These are phyloP conservation scores for Bolinopsis microptera DNA, from an alignment of 37 sponge, comb jelly and placozoan species.

Conservation along the genomic window DNA sequence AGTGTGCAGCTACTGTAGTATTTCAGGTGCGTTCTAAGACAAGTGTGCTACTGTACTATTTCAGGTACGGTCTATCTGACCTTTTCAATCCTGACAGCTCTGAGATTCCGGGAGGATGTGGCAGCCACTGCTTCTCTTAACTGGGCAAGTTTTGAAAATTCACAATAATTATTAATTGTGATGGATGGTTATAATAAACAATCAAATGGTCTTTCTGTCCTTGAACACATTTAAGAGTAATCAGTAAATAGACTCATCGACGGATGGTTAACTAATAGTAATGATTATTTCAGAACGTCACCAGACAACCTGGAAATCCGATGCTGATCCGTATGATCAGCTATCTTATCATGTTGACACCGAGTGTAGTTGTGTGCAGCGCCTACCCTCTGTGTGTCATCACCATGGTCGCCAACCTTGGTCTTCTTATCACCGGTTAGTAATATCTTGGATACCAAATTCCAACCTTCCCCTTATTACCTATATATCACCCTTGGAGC, in stretches of 20 bases:
- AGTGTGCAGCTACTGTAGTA: too few relatives aligned
- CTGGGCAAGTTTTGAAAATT: conserved; percentile 1
- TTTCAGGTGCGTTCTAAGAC: too few relatives aligned
- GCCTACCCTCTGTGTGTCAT: conserved; percentile 54
- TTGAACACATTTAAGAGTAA: too few relatives aligned
- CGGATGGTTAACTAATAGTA: too few relatives aligned
- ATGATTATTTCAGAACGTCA: conserved; percentile 41
- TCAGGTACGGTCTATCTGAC: conserved; percentile 39
- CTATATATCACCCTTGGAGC: too few relatives aligned
- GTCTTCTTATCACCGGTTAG: conserved; percentile 51
- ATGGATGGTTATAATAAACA: too few relatives aligned
- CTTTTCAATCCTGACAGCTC: background rate
- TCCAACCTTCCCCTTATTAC: too few relatives aligned
- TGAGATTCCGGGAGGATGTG: conserved; percentile 36
- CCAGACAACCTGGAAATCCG: conserved; percentile 34
- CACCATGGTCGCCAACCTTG: conserved; percentile 34
- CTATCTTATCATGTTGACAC: conserved; percentile 54
- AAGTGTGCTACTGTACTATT: too few relatives aligned
- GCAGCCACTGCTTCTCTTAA: conserved; percentile 14
- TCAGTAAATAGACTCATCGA: too few relatives aligned
- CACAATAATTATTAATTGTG: background rate
- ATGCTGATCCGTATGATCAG: background rate
- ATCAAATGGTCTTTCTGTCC: too few relatives aligned
- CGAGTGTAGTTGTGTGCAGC: conserved; percentile 61
- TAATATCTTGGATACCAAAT: too few relatives aligned